Percentiles rank a stretch among this genome's conserved stretches.
Conservation (phyloP, 2,797 vertebrate species). For the Phalanger gymnotis region DNA sequence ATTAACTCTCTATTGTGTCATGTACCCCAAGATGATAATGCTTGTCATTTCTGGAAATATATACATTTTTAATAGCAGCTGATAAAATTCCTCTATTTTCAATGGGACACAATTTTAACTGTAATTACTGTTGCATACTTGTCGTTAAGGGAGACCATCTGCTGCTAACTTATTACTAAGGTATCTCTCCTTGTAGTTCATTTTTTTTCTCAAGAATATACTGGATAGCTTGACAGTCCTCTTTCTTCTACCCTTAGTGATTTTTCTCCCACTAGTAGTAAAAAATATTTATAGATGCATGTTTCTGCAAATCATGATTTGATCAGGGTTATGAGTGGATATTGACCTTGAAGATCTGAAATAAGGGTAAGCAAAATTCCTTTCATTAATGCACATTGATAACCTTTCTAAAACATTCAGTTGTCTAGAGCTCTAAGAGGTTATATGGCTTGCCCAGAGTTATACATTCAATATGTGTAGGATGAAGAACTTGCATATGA, state of each 20-base stretch:
- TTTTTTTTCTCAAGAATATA: constrained; percentile 40
- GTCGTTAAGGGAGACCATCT: background rate
- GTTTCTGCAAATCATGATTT: constrained; percentile 18
- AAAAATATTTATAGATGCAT: background rate
- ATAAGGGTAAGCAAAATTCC: background rate
- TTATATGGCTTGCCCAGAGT: background rate
- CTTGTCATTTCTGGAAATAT: constrained; percentile 4
- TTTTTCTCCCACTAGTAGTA: background rate
- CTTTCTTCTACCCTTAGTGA: background rate
- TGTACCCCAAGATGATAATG: background rate
- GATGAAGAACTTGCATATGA: background rate
- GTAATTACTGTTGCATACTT: background rate
- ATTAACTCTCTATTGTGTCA: background rate
- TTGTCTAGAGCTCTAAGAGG: background rate
- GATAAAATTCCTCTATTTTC: constrained; percentile 23
- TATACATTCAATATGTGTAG: background rate
- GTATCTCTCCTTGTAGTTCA: background rate
- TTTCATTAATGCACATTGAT: background rate
- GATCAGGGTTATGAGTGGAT: background rate
- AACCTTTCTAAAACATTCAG: background rate
- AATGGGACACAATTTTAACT: background rate
- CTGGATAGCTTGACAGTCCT: background rate
- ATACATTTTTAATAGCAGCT: background rate
- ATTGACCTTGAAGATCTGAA: background rate
- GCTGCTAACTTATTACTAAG: background rate